Conservation (phyloP, 2,113 vertebrate species). For the Chionomys nivalis region DNA sequence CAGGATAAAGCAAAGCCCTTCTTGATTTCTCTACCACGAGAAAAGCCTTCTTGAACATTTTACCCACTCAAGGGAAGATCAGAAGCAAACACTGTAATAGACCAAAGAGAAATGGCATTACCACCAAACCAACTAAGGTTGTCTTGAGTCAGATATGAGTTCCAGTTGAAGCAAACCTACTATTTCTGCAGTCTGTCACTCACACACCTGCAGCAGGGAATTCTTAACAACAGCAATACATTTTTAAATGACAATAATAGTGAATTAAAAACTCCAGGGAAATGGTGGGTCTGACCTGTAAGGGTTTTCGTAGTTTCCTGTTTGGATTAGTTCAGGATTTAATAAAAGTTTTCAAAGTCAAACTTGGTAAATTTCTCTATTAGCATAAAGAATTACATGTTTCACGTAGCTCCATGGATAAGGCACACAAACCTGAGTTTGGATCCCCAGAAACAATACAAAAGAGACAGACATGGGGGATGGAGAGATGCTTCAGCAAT, state of each 20-base stretch:
- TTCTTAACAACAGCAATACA: neutral
- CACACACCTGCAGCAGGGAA: neutral
- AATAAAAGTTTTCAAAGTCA: slow-evolving; percentile 5
- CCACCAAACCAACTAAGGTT: neutral
- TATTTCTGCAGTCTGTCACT: neutral
- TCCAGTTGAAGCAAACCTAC: neutral
- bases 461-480: neutral
- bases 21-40: slow-evolving; percentile 19
- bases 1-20: slow-evolving; percentile 16
- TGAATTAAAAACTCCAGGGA: neutral
- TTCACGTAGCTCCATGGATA: neutral
- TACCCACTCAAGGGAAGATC: neutral
- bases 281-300: neutral
- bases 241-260: neutral
- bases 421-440: neutral
- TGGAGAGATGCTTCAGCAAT: neutral
- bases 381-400: neutral
- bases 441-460: neutral
- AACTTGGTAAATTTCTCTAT: neutral
- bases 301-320: neutral
- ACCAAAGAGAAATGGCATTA: neutral
- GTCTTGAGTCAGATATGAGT: neutral
- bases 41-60: slow-evolving; percentile 17
- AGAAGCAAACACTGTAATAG: slow-evolving; percentile 47
- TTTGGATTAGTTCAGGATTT: slow-evolving; percentile 7